These are phyloP conservation scores for Conchocele bisecta DNA, from an alignment of 2,888 invertebrate species.

Conservation along the genomic window DNA sequence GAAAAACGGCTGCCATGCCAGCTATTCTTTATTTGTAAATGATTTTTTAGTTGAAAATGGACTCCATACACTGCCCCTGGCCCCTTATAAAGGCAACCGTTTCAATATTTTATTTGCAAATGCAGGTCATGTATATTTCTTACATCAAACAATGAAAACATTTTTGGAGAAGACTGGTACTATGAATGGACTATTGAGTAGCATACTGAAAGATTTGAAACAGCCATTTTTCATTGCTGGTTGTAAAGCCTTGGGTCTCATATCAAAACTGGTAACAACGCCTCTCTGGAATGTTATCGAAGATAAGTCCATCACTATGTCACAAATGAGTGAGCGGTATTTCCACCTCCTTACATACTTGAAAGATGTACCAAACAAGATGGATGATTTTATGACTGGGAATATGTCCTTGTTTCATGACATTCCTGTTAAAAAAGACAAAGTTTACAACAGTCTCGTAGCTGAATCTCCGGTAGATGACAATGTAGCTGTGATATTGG, in stretches of 20 bases:
- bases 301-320: background rate
- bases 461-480: too few species aligned
- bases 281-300: slow-evolving; percentile 8
- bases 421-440: too few species aligned
- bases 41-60: slow-evolving; percentile 29
- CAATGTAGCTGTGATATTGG: too few species aligned
- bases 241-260: slow-evolving; percentile 3
- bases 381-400: background rate
- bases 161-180: slow-evolving; percentile 14
- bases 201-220: background rate
- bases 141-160: slow-evolving; percentile 24
- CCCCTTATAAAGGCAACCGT: slow-evolving; percentile 33
- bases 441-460: too few species aligned
- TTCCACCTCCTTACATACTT: background rate
- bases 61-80: slow-evolving; percentile 21
- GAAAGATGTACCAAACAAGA: background rate
- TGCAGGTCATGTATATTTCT: slow-evolving; percentile 43
- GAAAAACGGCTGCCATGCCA: slow-evolving; percentile 37
- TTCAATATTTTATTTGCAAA: slow-evolving; percentile 49
- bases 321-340: background rate
- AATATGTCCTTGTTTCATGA: too few species aligned
- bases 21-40: slow-evolving; percentile 29
- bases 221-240: slow-evolving; percentile 5
- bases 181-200: slow-evolving; percentile 2
- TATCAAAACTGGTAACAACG: background rate